A percentile compares a stretch with the other conserved stretches of the same genome.
Conservation (phyloP, 1,140 invertebrate genomes). For the Leguminivora glycinivorella region DNA sequence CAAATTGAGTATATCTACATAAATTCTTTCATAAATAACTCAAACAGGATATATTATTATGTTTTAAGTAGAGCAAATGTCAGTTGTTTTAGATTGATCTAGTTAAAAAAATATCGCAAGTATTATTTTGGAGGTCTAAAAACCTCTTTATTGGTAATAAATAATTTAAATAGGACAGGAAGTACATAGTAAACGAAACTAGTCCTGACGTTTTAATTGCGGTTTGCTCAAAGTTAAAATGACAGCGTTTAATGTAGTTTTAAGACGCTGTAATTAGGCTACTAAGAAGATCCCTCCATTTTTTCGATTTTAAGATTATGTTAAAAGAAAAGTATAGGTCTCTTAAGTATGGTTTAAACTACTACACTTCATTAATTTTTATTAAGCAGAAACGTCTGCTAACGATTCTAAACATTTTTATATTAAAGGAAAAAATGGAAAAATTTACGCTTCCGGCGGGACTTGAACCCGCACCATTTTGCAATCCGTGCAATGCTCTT, state of each 20-base stretch:
- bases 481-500: no score
- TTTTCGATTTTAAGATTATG: no score
- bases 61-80: conserved; percentile 27
- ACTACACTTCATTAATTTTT: no score
- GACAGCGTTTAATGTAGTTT: background rate
- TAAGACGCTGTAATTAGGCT: no score
- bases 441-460: no score
- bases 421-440: no score
- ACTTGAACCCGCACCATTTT: no score
- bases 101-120: background rate
- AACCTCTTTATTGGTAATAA: background rate
- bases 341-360: no score
- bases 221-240: background rate
- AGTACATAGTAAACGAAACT: conserved; percentile 20
- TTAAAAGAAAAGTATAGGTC: no score
- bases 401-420: no score
- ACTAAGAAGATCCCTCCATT: no score
- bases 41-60: conserved; percentile 19
- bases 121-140: background rate
- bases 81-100: background rate
- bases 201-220: background rate
- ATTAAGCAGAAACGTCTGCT: no score
- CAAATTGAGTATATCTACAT: background rate
- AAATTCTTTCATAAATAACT: conserved; percentile 8
- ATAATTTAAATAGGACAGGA: conserved; percentile 3